Base-by-base conservation (phyloP, 2,888 invertebrate genomes). In the Chrysotoxum bicinctum region DNA sequence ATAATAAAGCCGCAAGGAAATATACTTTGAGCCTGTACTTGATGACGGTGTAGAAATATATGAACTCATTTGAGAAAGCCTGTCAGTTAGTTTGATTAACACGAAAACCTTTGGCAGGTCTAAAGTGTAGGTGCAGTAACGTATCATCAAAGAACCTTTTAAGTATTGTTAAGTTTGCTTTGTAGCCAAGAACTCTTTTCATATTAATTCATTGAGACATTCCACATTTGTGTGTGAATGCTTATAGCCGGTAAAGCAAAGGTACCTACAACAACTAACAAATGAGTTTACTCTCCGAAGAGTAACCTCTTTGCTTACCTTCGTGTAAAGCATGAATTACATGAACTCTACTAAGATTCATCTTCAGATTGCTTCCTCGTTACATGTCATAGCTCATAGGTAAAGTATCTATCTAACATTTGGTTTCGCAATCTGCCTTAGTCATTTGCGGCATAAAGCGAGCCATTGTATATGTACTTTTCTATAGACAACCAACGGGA, bases 281-380 rank as follows among this genome's bases (percentile, higher is more conserved):
- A 75, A 75, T 66, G 75, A 75, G 75, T 54, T 62, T 62, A 64
- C 48, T 79, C 48, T 66, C 58, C 35, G 30, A 54, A 75, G 48
- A 80, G 37, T 62, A 19, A 26, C 26, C 9, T 16, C 21, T 43
- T 0, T 21, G 40, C 37, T 56, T 58, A 6, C 48, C 9, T 14
- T 21, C 62, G 75, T 52, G 69, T 66, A 50, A 37, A 74, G 37
- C 83, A 83, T 64, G 64, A 70, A 69, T 78, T 83, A 70, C 35
- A 74, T 69, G 70, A 83, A 74, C 73, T 56, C 48, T 68, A 69
- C 64, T 83, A 78, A 66, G 62, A 69, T 69, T 74, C 62, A 69
- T 54, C 62, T 68, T 58, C 70, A 81, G 56, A 72, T 76, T 64
- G 75, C 43, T 81, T 76, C 54, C 64, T 70, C 62, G 48, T 81